Base-by-base conservation (phyloP, 2,888 invertebrate genomes). In the Epistrophe eligans region DNA sequence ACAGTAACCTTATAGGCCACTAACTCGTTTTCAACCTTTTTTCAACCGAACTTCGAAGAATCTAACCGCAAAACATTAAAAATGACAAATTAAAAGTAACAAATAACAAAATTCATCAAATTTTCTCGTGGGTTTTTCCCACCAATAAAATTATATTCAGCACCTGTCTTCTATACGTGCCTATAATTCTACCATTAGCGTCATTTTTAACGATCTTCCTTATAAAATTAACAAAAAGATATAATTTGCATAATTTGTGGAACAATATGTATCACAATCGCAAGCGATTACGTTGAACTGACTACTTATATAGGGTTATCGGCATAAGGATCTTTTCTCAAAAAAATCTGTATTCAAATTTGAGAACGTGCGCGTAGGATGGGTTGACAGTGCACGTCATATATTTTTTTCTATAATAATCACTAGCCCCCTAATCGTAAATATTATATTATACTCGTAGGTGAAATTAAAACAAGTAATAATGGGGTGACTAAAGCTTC, bases 201-300 rank as follows among this genome's bases (percentile, higher is more conserved):
- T 32, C 35, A n/a, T n/a, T 57, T 35, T 57, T 35, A 17, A 10
- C 10, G 10, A 57, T n/a, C 32, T 57, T 17, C 55, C 28, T 55
- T 55, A 24, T 24, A 13, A 24, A 50, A 19, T 4, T 48, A 2
- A 19, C 10, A 50, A 2, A 52, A 24, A 28, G 3, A 15, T 52
- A 8, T 55, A 15, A 57, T 57, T 32, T 35, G n/a, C 32, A 35
- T 57, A 57, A 57, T 57, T 57, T 57, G 57, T 57, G 32, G 57
- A 57, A 57, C 57, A 57, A 35, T n/a, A 35, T 57, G 10, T n/a
- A 9, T 57, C 3, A 32, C 32, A 57, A 57, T 32, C 5, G 17
- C n/a, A 35, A 17, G 17, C n/a, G 11, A 57, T 57, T 57, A 24
- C 52, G 52, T 24, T 52, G 52, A 24, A 19, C 13, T 52, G 28